Base-by-base conservation (phyloP, 2,888 invertebrate species). In the Spilarctia lutea region DNA sequence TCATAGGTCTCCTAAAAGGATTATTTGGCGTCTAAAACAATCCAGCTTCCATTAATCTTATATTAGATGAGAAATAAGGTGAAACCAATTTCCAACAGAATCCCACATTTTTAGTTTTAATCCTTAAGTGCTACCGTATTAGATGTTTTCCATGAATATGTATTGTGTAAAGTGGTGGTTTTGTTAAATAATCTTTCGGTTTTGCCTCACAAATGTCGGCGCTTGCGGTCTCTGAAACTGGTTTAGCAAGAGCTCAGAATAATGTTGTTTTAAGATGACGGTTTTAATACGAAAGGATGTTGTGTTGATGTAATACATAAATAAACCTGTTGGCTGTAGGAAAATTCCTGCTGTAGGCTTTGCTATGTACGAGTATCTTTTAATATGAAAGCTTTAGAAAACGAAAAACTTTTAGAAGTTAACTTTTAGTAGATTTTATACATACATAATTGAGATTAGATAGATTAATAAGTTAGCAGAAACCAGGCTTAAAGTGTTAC, bases 111-210 rank as follows among this genome's bases (percentile, higher is more conserved):
- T 65, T 71, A 42, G n/a, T 71, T 66, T n/a, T 48, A 68, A 48
- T 70, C 27, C 35, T 35, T 30, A 45, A 73, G 60, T 63, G 63
- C 68, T 60, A 68, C 73, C 24, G 63, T 35, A 65, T 33, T 67
- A 71, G 68, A 70, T 70, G 69, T 39, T 52, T 56, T 42, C 71
- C 68, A 76, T 79, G 65, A 79, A 79, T 79, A 79, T 79, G 72
- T 76, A 79, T 79, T 56, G 52, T 68, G 63, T 72, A 70, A 35
- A 68, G 60, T 78, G 72, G 75, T 71, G 72, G 74, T 73, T 75
- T 75, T 69, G 73, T 69, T 73, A 75, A 70, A 79, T 78, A 83
- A 78, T 80, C 83, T 80, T 72, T 68, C 33, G 74, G 75, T 80
- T 81, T 85, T 75, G 71, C 75, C 75, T 80, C 69, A 74, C 74